Evolutionary conservation across 2,113 vertebrate species (phyloP), one percentile per base, ranked within the genome.

Genomic region (Pomatostomus ruficeps): DNA sequence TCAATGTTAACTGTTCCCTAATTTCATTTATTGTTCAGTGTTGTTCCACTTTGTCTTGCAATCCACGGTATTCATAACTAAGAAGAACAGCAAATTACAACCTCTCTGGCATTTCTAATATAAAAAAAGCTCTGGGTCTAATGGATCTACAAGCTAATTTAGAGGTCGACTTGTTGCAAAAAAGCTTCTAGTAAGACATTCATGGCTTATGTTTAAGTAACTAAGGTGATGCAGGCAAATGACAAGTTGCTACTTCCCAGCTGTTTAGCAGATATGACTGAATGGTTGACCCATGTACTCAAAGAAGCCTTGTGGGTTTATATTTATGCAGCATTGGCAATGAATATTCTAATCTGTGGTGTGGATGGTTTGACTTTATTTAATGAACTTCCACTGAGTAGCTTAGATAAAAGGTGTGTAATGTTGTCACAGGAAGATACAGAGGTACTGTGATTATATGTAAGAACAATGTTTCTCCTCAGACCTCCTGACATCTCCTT

Each of bases 1-100:
- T 97, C 46, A 3, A 96, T 95, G 73, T 43, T 94, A 90, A 95
- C 91, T 65, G 35, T 66, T 92, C 81, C 38, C 16, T 96, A 96
- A 93, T 95, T 88, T 96, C 31, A 83, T 96, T 90, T 89, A 55
- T 73, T 89, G 84, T 82, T 91, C 71, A 51, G 31, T 80, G 70
- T 81, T 92, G 19, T 67, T 93, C 57, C 54, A 86, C 72, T 95
- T 93, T 8, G 5, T 88, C 63, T 95, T 91, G 68, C 67, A 90
- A 74, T 63, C 65, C 62, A 11, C 62, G 31, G 29, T 84, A 94
- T 80, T 83, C 80, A 70, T 74, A 93, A 86, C 57, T 62, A 55
- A 83, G 91, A 88, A 73, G 74, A 89, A 42, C 57, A 89, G 58
- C 66, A 88, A 91, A 86, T 78, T 77, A 67, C 46, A 73, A 11